Evolutionary conservation across 1,140 invertebrate species (phyloP).

Genomic region (Saccostrea glomerata): DNA sequence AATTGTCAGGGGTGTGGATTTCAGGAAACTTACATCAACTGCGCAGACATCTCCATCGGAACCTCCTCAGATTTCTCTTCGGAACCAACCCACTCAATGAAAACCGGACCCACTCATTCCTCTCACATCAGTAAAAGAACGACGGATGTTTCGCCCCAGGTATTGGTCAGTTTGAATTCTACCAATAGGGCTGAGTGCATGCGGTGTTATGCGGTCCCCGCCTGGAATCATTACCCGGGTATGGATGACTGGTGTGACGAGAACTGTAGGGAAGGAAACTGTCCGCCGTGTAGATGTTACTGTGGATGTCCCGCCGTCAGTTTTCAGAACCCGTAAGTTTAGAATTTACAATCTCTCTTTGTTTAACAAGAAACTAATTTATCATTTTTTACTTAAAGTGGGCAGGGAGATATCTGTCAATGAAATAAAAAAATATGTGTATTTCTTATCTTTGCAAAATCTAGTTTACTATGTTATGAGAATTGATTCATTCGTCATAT

Average conservation of each 20-base stretch:
- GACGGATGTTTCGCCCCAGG: neutral
- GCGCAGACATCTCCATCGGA: constrained; percentile 66
- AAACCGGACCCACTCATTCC: neutral
- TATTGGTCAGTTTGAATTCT: neutral
- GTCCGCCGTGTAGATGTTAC: constrained; percentile 50
- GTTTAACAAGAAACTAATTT: too few species aligned
- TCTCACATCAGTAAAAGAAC: neutral
- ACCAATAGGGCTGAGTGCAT: constrained; percentile 28
- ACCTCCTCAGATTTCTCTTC: neutral
- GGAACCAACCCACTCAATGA: neutral
- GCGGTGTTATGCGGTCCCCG: constrained; percentile 46
- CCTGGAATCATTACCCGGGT: constrained; percentile 45
- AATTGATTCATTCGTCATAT: too few species aligned
- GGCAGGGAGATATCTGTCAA: too few species aligned
- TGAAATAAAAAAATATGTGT: too few species aligned
- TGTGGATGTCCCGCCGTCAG: constrained; percentile 42
- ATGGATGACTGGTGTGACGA: constrained; percentile 53
- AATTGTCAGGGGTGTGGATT: constrained; percentile 62
- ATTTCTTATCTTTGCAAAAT: too few species aligned
- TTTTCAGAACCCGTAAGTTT: constrained; percentile 41
- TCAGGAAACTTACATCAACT: constrained; percentile 64
- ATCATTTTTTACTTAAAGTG: too few species aligned
- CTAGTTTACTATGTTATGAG: too few species aligned
- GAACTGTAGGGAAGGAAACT: constrained; percentile 47
- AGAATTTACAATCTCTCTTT: too few species aligned